These are phyloP conservation scores for Alloplasta piceator DNA, from an alignment of 2,888 invertebrate genomes.

Conservation along the genomic window DNA sequence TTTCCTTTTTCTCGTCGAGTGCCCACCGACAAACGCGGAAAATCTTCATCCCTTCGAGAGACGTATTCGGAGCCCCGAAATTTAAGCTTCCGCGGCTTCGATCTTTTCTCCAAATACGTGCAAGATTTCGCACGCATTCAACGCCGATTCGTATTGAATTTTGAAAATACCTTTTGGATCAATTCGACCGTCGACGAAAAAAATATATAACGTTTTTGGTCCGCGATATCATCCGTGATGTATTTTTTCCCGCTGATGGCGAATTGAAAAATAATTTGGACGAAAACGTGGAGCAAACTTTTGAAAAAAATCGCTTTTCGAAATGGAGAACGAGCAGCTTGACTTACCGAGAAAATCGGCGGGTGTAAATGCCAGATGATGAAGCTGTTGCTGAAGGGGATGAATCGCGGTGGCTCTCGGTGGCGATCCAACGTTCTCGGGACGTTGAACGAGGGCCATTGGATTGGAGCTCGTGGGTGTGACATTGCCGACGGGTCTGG, in stretches of 20 bases:
- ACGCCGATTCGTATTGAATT: neutral
- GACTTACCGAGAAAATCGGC: constrained; percentile 92
- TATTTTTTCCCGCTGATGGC: neutral
- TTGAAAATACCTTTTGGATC: neutral
- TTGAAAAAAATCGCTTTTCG: too few relatives aligned
- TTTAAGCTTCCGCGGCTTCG: constrained; percentile 28
- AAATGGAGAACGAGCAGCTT: too few relatives aligned
- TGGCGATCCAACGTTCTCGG: constrained; percentile 73
- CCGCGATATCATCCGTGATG: neutral
- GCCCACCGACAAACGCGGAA: constrained; percentile 19
- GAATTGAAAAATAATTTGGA: neutral
- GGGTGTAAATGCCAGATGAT: constrained; percentile 83
- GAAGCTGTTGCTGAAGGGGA: constrained; percentile 81
- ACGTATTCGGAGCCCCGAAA: constrained; percentile 28
- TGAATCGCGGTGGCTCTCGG: constrained; percentile 76
- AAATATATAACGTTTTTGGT: neutral
- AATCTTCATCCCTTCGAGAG: constrained; percentile 41
- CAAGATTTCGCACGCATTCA: constrained; percentile 1
- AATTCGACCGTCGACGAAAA: constrained; percentile 1
- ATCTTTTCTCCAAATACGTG: constrained; percentile 5
- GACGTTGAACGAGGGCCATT: constrained; percentile 66
- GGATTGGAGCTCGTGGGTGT: constrained; percentile 78
- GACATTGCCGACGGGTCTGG: constrained; percentile 84
- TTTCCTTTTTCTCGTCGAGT: constrained; percentile 36
- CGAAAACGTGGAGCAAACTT: neutral